Conservation (phyloP, 2,797 vertebrate genomes). For the Pangasius djambal region DNA sequence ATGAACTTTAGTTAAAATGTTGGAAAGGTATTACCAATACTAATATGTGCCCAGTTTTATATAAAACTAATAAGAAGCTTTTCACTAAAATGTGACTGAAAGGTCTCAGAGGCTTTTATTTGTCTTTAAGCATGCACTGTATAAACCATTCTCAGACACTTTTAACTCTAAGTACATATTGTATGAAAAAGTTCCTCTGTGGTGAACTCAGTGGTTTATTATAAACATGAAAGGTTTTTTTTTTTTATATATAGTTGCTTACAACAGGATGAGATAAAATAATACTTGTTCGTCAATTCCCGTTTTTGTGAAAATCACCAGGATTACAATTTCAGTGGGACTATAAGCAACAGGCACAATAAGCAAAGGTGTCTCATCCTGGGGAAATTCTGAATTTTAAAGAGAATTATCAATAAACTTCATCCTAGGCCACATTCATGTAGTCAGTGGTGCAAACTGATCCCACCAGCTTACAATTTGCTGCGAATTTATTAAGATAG, state of each 20-base stretch:
- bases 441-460: not conserved
- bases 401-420: not conserved
- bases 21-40: too few relatives aligned
- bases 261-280: not conserved
- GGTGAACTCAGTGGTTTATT: not conserved
- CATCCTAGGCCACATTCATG: too few relatives aligned
- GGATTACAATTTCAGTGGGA: not conserved
- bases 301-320: not conserved
- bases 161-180: not conserved
- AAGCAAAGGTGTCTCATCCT: not conserved
- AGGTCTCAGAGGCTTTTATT: not conserved
- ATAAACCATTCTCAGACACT: not conserved
- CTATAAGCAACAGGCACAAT: not conserved
- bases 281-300: not conserved
- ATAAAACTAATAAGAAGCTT: not conserved
- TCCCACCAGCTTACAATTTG: not conserved
- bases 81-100: not conserved
- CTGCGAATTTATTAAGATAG: not conserved
- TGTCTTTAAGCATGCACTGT: not conserved
- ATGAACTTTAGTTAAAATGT: too few relatives aligned
- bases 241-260: not conserved
- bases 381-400: not conserved
- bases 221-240: not conserved
- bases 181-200: not conserved
- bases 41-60: not conserved